These are phyloP conservation scores for Taenaris catops DNA, from an alignment of 2,888 invertebrate genomes.

Conservation along the genomic window DNA sequence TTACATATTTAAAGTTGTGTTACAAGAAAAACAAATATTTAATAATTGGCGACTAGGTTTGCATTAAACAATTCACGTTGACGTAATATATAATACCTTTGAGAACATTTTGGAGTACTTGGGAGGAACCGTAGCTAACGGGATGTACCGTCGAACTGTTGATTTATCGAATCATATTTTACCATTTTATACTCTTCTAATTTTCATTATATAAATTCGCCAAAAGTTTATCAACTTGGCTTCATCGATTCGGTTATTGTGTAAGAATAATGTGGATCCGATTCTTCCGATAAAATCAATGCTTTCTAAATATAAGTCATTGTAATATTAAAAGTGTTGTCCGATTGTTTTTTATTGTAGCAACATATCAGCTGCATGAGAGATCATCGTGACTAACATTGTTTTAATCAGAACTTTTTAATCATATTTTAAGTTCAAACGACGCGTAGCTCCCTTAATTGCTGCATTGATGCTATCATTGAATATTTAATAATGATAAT, in stretches of 20 bases:
- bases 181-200: conserved; percentile 72
- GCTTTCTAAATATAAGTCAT: conserved; percentile 19
- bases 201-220: conserved; percentile 63
- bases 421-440: no score
- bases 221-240: conserved; percentile 46
- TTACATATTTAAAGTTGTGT: no score
- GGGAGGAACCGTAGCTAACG: conserved; percentile 55
- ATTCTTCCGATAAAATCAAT: conserved; percentile 24
- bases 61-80: no score
- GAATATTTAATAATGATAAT: no score
- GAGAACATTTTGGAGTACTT: conserved; percentile 47
- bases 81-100: conserved; percentile 42
- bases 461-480: no score
- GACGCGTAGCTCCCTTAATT: no score
- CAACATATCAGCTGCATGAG: neutral
- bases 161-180: conserved; percentile 43
- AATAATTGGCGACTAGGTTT: no score
- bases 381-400: conserved; percentile 1
- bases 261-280: conserved; percentile 40
- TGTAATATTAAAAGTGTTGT: neutral
- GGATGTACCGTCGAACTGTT: conserved; percentile 64
- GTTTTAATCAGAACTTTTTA: neutral
- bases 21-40: no score
- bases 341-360: conserved; percentile 1
- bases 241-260: conserved; percentile 26